Base-by-base conservation (phyloP, 2,113 vertebrate genomes). In the Rynchops niger region DNA sequence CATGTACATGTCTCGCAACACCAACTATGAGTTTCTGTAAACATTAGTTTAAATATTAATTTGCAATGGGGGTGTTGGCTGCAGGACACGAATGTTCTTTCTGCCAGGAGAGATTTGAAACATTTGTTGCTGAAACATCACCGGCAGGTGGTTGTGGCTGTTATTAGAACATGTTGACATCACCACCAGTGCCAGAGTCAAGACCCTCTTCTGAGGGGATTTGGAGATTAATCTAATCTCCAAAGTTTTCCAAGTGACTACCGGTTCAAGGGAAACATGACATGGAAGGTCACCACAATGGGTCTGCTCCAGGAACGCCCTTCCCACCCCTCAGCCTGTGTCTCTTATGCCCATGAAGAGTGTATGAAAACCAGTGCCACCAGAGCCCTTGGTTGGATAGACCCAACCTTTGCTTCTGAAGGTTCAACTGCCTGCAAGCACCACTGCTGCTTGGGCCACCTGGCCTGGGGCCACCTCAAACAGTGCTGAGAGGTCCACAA, bases 1-100 rank as follows among this genome's bases (percentile, higher is more conserved):
- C 45, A 45, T 45, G 45, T 45, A 45, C 45, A 6, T 43, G 45
- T 45, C 30, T 90, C 53, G 43, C n/a, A 69, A 49, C 47, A 84
- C 23, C 23, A 73, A 84, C 65, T 9, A 69, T 70, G 43, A 93
- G 59, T 63, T 90, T 85, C 53, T 88, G 90, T 93, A 94, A 90
- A 88, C 82, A 90, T 45, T 16, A 58, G 92, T 92, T 90, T 72
- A 77, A 87, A 94, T 84, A 90, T 84, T 77, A 72, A 85, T 92
- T 78, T 88, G 32, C 50, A 85, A 3, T 32, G 55, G 79, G 36
- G 7, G 40, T 65, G 63, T 90, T 92, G 49, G 49, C 38, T 67
- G 40, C 73, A 78, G 55, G 20, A 25, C 65, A 23, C 23, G 40
- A 78, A 73, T 29, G 49, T 63, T 90, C 43, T 73, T 82, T 81